phyloP scores from a whole-genome alignment of 2,113 vertebrate genomes.

The Tauraco erythrolophus region DNA sequence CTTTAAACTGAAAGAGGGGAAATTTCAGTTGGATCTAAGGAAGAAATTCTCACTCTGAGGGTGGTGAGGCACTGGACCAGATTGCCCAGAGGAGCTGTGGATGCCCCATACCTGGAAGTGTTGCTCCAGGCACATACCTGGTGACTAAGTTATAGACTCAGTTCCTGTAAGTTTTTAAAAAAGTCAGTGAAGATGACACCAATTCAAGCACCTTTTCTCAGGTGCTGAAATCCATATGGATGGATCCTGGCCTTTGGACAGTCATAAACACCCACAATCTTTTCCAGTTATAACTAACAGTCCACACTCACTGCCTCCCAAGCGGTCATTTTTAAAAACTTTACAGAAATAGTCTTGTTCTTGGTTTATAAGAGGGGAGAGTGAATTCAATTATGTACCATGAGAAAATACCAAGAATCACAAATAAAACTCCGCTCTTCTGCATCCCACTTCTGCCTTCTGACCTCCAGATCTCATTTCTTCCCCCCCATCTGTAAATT shows the following conservation, averaged over 20 bases:
- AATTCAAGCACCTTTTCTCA: neutral
- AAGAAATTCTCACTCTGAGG: too few species aligned
- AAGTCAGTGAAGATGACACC: neutral
- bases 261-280: neutral
- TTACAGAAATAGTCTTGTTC: neutral
- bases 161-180: accelerated
- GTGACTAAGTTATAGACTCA: neutral
- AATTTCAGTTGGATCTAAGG: too few species aligned
- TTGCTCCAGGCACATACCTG: neutral
- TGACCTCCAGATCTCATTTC: neutral
- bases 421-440: neutral
- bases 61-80: too few species aligned
- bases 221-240: neutral
- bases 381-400: neutral
- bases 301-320: neutral
- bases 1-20: too few species aligned
- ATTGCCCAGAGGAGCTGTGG: too few species aligned
- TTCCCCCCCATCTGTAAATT: neutral
- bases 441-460: neutral
- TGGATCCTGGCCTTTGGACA: neutral
- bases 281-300: neutral
- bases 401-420: neutral
- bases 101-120: too few species aligned
- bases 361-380: neutral
- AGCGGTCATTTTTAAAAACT: neutral